Base-by-base conservation (phyloP, 1,140 invertebrate species). In the Plodia interpunctella region DNA sequence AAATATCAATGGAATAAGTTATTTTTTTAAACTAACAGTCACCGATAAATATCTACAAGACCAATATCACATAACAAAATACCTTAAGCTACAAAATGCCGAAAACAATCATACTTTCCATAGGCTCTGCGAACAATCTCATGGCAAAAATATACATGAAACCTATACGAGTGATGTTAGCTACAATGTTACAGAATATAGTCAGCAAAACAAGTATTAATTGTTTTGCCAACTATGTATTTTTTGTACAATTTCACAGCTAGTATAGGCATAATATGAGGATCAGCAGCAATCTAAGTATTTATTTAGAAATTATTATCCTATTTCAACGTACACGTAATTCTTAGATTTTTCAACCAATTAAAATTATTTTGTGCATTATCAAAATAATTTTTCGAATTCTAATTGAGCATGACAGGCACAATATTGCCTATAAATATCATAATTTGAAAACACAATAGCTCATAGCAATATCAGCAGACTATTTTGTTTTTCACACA, bases 31-130 rank as follows among this genome's bases (percentile, higher is more conserved):
- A 57, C 35, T 57, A 49, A 21, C 38, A 57, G 38, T 57, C 55
- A 55, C 35, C 35, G 21, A 25, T 21, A 35, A 10, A 21, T 18
- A 55, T 55, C 28, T 28, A 55, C 15, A 17, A 35, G 13, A 32
- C 25, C 8, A 17, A 55, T 55, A 55, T 55, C 53, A 55, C 53
- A 55, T 30, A 53, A 53, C 51, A 20, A 53, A n/a, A 53, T n/a
- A 35, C 38, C 13, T 44, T 44, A 44, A 15, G 6, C 38, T 44
- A 44, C 38, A 44, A 44, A 44, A 44, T 44, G 38, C 38, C 15
- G 38, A 0, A 3, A 44, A 44, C n/a, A 44, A 44, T n/a, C 38
- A 17, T 5, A 6, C 9, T 44, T 44, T 44, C 15, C 13, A 44
- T 44, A 44, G 38, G 38, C 1, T 21, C 28, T 2, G 49, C 5